These are phyloP conservation scores for Fragum fragum DNA, from an alignment of 2,888 invertebrate species.

Conservation along the genomic window DNA sequence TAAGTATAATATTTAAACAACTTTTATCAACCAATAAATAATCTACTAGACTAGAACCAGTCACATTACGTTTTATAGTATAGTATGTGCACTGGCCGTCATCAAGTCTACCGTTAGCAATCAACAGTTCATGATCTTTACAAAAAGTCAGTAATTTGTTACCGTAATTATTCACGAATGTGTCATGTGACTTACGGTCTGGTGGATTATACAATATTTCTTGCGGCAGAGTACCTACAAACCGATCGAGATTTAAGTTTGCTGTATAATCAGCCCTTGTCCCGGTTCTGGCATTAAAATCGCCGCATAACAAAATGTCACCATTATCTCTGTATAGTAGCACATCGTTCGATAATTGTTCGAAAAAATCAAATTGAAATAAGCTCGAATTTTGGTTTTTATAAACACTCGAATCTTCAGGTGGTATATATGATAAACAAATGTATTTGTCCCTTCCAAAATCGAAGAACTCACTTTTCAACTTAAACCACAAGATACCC, in stretches of 20 bases:
- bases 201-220: slow-evolving; percentile 8
- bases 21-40: slow-evolving; percentile 12
- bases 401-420: slow-evolving; percentile 40
- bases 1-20: neutral
- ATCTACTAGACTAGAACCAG: slow-evolving; percentile 39
- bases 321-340: slow-evolving; percentile 22
- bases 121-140: slow-evolving; percentile 20
- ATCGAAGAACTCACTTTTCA: slow-evolving; percentile 12
- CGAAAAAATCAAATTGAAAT: slow-evolving; percentile 40
- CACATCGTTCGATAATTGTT: slow-evolving; percentile 17
- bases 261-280: slow-evolving; percentile 23
- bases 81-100: slow-evolving; percentile 11
- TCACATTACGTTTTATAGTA: slow-evolving; percentile 26
- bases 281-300: slow-evolving; percentile 40
- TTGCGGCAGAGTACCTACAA: slow-evolving; percentile 25
- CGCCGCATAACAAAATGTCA: slow-evolving; percentile 29
- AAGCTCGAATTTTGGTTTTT: slow-evolving; percentile 27
- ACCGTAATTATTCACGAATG: slow-evolving; percentile 21
- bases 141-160: slow-evolving; percentile 28
- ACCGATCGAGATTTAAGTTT: slow-evolving; percentile 27
- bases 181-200: slow-evolving; percentile 18
- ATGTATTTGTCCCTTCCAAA: slow-evolving; percentile 24
- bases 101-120: slow-evolving; percentile 35
- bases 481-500: slow-evolving; percentile 45
- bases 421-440: slow-evolving; percentile 46